A percentile compares a stretch with the other conserved stretches of the same genome.
Conservation (phyloP, 2,113 vertebrate species). For the Vombatus ursinus region DNA sequence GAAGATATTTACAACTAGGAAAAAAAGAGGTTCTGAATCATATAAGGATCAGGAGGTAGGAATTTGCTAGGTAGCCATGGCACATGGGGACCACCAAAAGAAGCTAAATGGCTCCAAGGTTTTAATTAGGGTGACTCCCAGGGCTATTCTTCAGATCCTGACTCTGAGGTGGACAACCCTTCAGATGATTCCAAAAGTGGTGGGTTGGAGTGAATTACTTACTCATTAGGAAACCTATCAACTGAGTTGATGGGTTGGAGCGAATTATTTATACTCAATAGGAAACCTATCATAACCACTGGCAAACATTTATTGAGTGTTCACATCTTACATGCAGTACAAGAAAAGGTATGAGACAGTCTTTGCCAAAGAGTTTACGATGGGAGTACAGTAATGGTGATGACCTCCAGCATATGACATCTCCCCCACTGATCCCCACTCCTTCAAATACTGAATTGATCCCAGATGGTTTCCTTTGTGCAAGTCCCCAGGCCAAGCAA, state of each 20-base stretch:
- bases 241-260: not conserved
- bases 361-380: not conserved
- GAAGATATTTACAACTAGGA: not conserved
- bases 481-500: not conserved
- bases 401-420: too few species aligned
- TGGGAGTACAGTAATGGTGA: not conserved
- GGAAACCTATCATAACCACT: not conserved
- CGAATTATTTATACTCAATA: too few species aligned
- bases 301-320: not conserved
- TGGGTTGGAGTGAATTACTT: not conserved
- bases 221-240: not conserved
- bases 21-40: not conserved
- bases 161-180: not conserved
- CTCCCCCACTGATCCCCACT: too few species aligned
- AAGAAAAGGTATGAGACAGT: not conserved
- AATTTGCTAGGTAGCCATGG: not conserved
- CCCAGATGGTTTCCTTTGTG: too few species aligned
- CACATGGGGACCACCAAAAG: not conserved
- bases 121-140: not conserved
- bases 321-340: not conserved
- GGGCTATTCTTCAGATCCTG: not conserved
- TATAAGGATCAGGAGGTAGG: not conserved
- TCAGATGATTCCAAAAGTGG: not conserved
- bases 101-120: not conserved
- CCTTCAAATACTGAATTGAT: not conserved